A percentile compares a stretch with the other conserved stretches of the same genome.
Conservation (phyloP, 1,140 invertebrate species). For the Drosophila lowei region DNA sequence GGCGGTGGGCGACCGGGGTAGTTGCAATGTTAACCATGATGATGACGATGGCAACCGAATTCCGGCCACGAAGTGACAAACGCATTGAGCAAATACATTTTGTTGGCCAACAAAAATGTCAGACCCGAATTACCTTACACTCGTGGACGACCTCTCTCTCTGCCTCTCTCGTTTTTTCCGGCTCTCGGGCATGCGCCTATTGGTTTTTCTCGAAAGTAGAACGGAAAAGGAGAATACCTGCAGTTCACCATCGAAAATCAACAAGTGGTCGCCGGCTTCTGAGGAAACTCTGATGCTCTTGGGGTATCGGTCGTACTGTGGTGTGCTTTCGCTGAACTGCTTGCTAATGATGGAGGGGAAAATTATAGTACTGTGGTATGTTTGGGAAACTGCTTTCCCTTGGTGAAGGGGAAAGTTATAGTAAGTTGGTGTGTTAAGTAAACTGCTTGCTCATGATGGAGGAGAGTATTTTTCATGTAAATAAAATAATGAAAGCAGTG, state of each 20-base stretch:
- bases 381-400: slow-evolving; percentile 33
- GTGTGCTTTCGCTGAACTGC: slow-evolving; percentile 4
- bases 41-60: slow-evolving; percentile 43
- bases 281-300: background rate
- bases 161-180: background rate
- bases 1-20: background rate
- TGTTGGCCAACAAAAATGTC: slow-evolving; percentile 48
- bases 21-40: slow-evolving; percentile 35
- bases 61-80: slow-evolving; percentile 53
- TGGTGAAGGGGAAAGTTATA: background rate
- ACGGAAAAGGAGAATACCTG: slow-evolving; percentile 14
- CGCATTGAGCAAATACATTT: slow-evolving; percentile 58
- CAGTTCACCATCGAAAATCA: slow-evolving; percentile 35
- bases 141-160: slow-evolving; percentile 1
- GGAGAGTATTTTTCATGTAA: too few relatives aligned
- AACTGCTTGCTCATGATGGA: too few relatives aligned
- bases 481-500: too few relatives aligned
- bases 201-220: slow-evolving; percentile 8
- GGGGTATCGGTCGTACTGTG: background rate
- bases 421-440: too few relatives aligned
- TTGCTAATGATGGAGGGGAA: slow-evolving; percentile 14
- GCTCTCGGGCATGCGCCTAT: slow-evolving; percentile 28
- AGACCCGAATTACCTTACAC: slow-evolving; percentile 22
- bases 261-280: slow-evolving; percentile 63
- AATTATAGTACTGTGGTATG: background rate